Conservation (phyloP, 2,888 invertebrate species). For the Rhyacophila evoluta region DNA sequence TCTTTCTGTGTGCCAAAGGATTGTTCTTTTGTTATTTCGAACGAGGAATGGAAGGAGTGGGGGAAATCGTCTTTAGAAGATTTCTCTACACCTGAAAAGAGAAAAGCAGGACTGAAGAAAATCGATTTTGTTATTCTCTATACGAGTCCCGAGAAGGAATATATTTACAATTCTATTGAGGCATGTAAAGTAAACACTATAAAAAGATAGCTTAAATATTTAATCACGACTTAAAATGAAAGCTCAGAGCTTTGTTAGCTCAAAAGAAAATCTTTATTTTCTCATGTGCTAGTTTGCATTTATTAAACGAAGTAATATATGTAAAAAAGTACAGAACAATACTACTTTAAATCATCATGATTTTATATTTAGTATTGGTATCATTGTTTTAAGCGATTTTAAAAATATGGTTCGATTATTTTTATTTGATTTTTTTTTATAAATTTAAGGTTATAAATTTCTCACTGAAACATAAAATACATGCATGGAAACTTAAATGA, state of each 20-base stretch:
- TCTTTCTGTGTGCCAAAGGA: constrained; percentile 18
- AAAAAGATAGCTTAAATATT: not conserved
- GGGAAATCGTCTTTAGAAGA: not conserved
- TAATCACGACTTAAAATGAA: not conserved
- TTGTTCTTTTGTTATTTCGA: constrained; percentile 15
- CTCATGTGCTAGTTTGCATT: no score
- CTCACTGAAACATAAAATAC: no score
- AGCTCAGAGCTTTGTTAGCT: not conserved
- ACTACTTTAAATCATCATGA: no score
- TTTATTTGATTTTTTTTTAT: no score
- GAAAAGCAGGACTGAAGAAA: constrained; percentile 6
- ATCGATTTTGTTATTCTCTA: constrained; percentile 9
- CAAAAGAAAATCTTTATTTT: no score
- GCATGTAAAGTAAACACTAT: not conserved
- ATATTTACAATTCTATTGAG: constrained; percentile 19
- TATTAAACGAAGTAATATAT: no score
- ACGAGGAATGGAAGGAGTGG: not conserved
- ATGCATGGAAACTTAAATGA: no score
- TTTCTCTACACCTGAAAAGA: constrained; percentile 2
- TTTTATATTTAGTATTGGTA: no score
- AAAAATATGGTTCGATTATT: no score
- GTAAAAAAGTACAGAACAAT: no score
- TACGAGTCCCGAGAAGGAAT: not conserved
- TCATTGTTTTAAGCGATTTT: no score
- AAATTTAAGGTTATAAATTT: no score